Evolutionary conservation across 1,140 invertebrate species (phyloP), one percentile per base, ranked within the genome.

Genomic region (Chrysomallon squamiferum): DNA sequence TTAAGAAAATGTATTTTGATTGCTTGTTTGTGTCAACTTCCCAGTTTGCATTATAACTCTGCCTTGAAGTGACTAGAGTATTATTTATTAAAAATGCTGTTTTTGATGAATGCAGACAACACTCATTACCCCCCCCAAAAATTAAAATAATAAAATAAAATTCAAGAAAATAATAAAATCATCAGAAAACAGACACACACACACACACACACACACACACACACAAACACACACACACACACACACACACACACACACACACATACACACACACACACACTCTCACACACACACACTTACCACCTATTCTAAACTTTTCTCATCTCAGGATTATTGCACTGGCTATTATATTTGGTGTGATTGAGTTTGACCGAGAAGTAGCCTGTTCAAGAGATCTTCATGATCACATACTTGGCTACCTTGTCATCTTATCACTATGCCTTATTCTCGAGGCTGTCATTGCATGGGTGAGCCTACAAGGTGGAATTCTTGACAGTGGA

Each of bases 401-500:
- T 87, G 88, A 90, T 75, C 90, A 92, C 80, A 82, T 93, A 25
- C 76, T 93, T 41, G 91, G 90, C 54, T 93, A 94, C 81, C 82
- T 93, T 62, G 88, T 88, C 27, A 89, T 95, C 69, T 86, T 92
- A 68, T 77, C 86, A 71, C 87, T 88, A 59, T 91, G 90, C 52
- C 88, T 93, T 76, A 76, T 91, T 33, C 87, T 92, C 50, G 94
- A 95, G 84, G 86, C 90, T 50, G 88, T 87, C 65, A 91, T 95
- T 65, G 91, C 91, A 68, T 87, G 90, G 67, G 88, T 93, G 57
- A 92, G 93, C 57, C 89, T 93, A 83, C 87, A 92, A 65, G 94
- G 94, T 59, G 92, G 91, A 70, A 95, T 95, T 74, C 87, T 95
- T 59, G 90, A 94, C 75, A 91, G 91, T 1, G 86, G 87, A 30